Evolutionary conservation across 1,140 invertebrate genomes (phyloP).

Genomic region (Brachionus koreanus): DNA sequence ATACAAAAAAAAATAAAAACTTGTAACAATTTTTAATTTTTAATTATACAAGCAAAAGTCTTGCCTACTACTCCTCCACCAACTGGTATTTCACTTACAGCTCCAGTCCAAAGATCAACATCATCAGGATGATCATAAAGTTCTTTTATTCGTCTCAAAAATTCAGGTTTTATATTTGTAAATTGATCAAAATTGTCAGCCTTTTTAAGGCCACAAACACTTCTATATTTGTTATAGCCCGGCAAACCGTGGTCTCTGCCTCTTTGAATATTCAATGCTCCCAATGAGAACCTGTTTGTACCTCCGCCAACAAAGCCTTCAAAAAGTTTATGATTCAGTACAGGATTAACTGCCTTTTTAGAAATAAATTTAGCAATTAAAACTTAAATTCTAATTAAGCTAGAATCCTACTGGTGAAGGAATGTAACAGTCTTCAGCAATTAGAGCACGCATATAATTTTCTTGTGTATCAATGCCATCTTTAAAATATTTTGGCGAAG

Average conservation of each 20-base stretch:
- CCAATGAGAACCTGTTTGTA: constrained; percentile 61
- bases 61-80: not conserved
- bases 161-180: not conserved
- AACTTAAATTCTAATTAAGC: too few species aligned
- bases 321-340: not conserved
- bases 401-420: not conserved
- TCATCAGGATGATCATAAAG: constrained; percentile 27
- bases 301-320: not conserved
- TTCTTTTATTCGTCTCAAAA: not conserved
- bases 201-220: constrained; percentile 46
- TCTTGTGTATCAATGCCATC: constrained; percentile 20
- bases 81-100: not conserved
- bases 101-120: constrained; percentile 23
- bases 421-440: constrained; percentile 3
- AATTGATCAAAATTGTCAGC: constrained; percentile 46
- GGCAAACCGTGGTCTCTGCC: constrained; percentile 58
- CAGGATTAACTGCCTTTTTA: not conserved
- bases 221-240: constrained; percentile 45
- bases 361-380: too few species aligned
- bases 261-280: constrained; percentile 86
- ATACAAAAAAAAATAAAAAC: not conserved
- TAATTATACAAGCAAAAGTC: constrained; percentile 39
- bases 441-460: constrained; percentile 12
- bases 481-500: not conserved
- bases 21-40: too few species aligned